These are phyloP conservation scores for Clarias laeviceps DNA, from an alignment of 2,797 vertebrate species.

Conservation along the genomic window DNA sequence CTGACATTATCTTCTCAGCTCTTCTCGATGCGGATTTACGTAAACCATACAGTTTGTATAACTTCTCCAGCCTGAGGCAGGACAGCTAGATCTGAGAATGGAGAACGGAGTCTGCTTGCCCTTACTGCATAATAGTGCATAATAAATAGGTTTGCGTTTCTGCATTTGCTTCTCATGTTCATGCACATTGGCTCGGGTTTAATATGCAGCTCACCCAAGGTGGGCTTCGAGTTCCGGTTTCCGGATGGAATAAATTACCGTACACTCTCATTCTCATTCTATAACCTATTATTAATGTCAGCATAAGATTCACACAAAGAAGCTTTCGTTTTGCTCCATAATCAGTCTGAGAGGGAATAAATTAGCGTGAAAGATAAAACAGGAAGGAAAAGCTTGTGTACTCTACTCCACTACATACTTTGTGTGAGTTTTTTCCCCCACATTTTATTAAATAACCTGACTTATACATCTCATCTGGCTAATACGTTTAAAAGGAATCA, in stretches of 20 bases:
- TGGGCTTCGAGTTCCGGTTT: constrained; percentile 46
- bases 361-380: background rate
- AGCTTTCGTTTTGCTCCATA: constrained; percentile 5
- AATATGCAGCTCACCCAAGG: constrained; percentile 35
- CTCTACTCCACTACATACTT: too few relatives aligned
- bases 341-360: background rate
- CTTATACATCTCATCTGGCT: background rate
- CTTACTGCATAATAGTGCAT: constrained; percentile 23
- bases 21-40: background rate
- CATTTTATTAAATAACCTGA: background rate
- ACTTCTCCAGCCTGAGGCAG: background rate
- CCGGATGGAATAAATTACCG: constrained; percentile 30
- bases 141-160: background rate
- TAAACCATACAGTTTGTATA: background rate
- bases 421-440: background rate
- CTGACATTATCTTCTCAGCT: background rate
- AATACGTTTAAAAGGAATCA: background rate
- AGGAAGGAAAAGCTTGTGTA: background rate
- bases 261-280: background rate
- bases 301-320: background rate
- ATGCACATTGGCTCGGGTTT: constrained; percentile 22
- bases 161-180: background rate
- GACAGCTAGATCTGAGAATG: background rate
- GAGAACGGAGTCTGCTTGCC: background rate
- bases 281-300: constrained; percentile 43